These are phyloP conservation scores for Nematostella vectensis DNA, from an alignment of 92 coral and sea anemone genomes.

Conservation along the genomic window DNA sequence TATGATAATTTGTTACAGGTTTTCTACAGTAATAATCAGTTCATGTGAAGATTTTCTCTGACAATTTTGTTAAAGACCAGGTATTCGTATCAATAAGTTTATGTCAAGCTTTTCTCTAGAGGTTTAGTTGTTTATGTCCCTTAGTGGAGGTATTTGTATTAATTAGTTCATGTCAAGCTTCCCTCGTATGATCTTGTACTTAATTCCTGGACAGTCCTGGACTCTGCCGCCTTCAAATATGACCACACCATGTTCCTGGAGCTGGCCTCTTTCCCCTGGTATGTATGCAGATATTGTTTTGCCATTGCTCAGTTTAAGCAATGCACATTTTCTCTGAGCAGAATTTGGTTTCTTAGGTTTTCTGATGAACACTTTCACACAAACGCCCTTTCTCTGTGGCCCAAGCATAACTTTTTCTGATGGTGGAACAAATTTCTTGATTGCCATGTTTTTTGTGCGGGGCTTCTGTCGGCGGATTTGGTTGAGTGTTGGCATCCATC, in stretches of 20 bases:
- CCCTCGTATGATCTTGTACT: conserved; percentile 83
- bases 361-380: conserved; percentile 82
- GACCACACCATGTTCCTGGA: conserved; percentile 97
- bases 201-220: conserved; percentile 95
- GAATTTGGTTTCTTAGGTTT: conserved; percentile 98
- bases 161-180: conserved; percentile 86
- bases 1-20: too few species aligned
- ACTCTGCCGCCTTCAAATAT: conserved; percentile 93
- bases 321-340: conserved; percentile 91
- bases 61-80: too few species aligned
- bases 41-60: too few species aligned
- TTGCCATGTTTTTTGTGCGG: conserved; percentile 49
- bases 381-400: conserved; percentile 92
- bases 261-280: conserved; percentile 77
- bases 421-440: conserved; percentile 48
- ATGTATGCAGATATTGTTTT: conserved; percentile 90
- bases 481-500: conserved; percentile 75
- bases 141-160: neutral
- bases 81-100: too few species aligned
- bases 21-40: too few species aligned
- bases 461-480: conserved; percentile 83
- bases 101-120: too few species aligned
- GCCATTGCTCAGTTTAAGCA: conserved; percentile 81
- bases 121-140: conserved; percentile 3
- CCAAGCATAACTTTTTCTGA: conserved; percentile 74